Base-by-base conservation (phyloP, 2,113 vertebrate genomes). In the Elaphurus davidianus region DNA sequence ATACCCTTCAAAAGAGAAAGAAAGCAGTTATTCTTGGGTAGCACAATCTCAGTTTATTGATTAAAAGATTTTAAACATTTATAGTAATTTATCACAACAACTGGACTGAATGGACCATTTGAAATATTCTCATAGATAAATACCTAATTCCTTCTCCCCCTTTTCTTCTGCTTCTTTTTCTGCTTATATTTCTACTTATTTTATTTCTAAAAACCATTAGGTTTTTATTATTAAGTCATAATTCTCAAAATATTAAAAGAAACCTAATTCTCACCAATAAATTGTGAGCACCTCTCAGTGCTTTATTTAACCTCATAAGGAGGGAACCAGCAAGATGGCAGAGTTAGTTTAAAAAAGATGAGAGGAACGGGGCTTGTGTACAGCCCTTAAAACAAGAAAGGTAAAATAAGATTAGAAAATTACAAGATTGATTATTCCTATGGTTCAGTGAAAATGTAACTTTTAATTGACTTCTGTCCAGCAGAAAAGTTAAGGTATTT, bases 31-130 rank as follows among this genome's bases (percentile, higher is more conserved):
- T 87, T 96, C 59, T 83, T 64, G 33, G 64, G 67, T 16, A 98
- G 13, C 17, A 95, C 15, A 94, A n/a, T 71, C 90, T 97, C 23
- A 76, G 40, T 90, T 96, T 97, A 50, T 83, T 90, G 14, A 40
- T 92, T 84, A 59, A 79, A 94, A 98, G 95, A 93, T 67, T 96
- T 84, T 97, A 95, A 98, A 91, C 13, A 96, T 43, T 85, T 64
- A 28, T 84, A 96, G 76, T 19, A 60, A 97, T 96, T 97, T 54
- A 59, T 21, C n/a, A 78, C 0, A 52, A 45, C 45, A 16, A 88
- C 21, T n/a, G 6, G 17, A 85, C 64, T 62, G 87, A 93, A 84
- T 30, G 71, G 25, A 52, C 13, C 50, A 59, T 28, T 28, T 54
- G 40, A 30, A 36, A 96, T 71, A 21, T 64, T 36, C 21, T 74